These are phyloP conservation scores for Drosophila neonasuta DNA, from an alignment of 2,888 invertebrate species.

Conservation along the genomic window DNA sequence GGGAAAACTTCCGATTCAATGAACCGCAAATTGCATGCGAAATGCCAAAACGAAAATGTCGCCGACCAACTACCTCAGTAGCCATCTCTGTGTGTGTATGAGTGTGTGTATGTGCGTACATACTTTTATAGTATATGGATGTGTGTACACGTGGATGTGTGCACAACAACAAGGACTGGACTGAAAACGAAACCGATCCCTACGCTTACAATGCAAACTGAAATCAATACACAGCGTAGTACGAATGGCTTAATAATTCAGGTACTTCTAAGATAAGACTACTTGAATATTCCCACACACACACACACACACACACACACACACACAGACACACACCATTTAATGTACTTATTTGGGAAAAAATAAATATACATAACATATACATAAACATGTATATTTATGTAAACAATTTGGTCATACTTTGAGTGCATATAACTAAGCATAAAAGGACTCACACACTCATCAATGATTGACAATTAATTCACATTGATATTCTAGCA, in stretches of 20 bases:
- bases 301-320: slow-evolving; percentile 1
- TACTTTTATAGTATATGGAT: slow-evolving; percentile 1
- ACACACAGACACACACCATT: slow-evolving; percentile 4
- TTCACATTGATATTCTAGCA: not conserved
- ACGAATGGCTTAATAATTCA: slow-evolving; percentile 30
- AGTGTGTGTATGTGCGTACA: slow-evolving; percentile 5
- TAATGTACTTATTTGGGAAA: not conserved
- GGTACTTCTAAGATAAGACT: slow-evolving; percentile 41
- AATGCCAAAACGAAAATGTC: slow-evolving; percentile 78
- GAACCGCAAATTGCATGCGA: slow-evolving; percentile 80
- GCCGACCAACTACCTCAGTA: slow-evolving; percentile 53
- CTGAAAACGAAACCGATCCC: slow-evolving; percentile 49
- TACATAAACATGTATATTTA: not conserved
- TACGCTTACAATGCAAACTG: slow-evolving; percentile 25
- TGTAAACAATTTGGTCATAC: not conserved
- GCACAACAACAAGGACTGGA: slow-evolving; percentile 12
- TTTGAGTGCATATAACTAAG: too few species aligned
- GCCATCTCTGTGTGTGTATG: slow-evolving; percentile 19
- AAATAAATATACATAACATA: not conserved
- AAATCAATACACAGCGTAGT: slow-evolving; percentile 46
- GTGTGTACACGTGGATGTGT: slow-evolving; percentile 1
- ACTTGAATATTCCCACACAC: slow-evolving; percentile 12
- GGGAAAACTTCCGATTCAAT: slow-evolving; percentile 82
- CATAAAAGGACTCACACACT: too few species aligned
- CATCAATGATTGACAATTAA: slow-evolving; percentile 1